These are phyloP conservation scores for Penaeus monodon DNA, from an alignment of 2,888 invertebrate genomes.

Conservation along the genomic window DNA sequence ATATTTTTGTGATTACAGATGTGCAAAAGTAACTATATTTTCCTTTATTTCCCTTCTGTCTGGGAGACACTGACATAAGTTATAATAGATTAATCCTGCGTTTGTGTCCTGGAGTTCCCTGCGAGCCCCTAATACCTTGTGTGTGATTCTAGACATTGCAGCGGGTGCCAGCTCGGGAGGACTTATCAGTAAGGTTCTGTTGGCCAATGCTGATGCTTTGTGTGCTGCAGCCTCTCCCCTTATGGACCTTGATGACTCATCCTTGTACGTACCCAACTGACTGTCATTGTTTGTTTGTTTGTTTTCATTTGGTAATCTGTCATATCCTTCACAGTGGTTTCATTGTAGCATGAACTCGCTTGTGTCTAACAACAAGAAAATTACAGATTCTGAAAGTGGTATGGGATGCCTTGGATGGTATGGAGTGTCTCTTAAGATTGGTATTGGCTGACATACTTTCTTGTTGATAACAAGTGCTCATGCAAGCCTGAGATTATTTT, in stretches of 20 bases:
- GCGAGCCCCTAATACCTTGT: background rate
- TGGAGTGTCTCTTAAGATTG: no score
- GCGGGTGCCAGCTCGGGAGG: slow-evolving; percentile 73
- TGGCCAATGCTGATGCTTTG: slow-evolving; percentile 95
- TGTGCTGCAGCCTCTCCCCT: slow-evolving; percentile 96
- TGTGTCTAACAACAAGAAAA: background rate
- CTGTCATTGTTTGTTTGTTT: slow-evolving; percentile 6
- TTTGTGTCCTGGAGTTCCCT: background rate
- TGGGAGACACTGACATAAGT: background rate
- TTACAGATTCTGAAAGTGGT: background rate
- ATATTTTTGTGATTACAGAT: no score
- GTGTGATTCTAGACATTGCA: slow-evolving; percentile 44
- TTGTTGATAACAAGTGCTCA: no score
- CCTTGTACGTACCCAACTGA: slow-evolving; percentile 72
- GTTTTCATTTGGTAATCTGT: background rate
- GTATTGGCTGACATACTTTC: no score
- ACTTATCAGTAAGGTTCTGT: slow-evolving; percentile 92
- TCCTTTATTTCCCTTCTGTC: background rate
- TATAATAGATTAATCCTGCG: background rate
- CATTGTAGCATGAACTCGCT: background rate
- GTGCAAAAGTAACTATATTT: no score
- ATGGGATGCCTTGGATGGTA: no score
- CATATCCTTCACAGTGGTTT: background rate
- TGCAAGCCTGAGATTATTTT: no score
- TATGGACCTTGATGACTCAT: slow-evolving; percentile 91